phyloP scores from a whole-genome alignment of 35 echinoderm and acorn worm genomes.

The Acanthaster planci region DNA sequence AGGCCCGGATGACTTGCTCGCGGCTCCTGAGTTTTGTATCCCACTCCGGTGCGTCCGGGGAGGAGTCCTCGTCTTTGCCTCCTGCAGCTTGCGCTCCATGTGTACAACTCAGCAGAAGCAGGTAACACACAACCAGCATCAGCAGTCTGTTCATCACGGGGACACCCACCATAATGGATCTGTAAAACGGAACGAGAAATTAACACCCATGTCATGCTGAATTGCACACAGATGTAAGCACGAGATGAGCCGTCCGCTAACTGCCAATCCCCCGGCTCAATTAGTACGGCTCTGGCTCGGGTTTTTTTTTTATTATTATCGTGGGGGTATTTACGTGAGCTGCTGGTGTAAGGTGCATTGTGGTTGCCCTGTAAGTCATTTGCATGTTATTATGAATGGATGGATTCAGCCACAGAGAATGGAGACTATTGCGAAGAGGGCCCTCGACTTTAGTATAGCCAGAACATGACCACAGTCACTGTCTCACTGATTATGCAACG shows the following conservation, averaged over 20 bases:
- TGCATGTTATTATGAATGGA: slow-evolving; percentile 26
- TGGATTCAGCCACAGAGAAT: not conserved
- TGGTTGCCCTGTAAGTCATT: slow-evolving; percentile 21
- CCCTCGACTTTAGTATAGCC: no score
- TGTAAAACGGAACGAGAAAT: slow-evolving; percentile 19
- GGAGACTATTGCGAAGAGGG: not conserved
- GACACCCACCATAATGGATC: slow-evolving; percentile 62
- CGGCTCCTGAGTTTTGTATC: slow-evolving; percentile 12
- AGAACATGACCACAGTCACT: no score
- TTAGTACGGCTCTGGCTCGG: slow-evolving; percentile 23
- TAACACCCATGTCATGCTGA: slow-evolving; percentile 26
- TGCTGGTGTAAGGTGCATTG: slow-evolving; percentile 3
- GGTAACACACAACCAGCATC: slow-evolving; percentile 44
- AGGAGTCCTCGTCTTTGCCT: not conserved
- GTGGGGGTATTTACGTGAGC: slow-evolving; percentile 10
- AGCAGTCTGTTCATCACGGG: slow-evolving; percentile 34
- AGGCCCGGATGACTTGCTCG: slow-evolving; percentile 77
- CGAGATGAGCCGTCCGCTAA: not conserved
- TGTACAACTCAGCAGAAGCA: slow-evolving; percentile 17
- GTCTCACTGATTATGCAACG: no score
- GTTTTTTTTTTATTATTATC: not conserved
- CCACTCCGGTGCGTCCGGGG: not conserved
- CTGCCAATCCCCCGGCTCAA: not conserved
- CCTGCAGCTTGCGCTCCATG: not conserved
- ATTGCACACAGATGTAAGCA: not conserved